Conservation (phyloP, 1,140 invertebrate species). For the Bombus confusus region DNA sequence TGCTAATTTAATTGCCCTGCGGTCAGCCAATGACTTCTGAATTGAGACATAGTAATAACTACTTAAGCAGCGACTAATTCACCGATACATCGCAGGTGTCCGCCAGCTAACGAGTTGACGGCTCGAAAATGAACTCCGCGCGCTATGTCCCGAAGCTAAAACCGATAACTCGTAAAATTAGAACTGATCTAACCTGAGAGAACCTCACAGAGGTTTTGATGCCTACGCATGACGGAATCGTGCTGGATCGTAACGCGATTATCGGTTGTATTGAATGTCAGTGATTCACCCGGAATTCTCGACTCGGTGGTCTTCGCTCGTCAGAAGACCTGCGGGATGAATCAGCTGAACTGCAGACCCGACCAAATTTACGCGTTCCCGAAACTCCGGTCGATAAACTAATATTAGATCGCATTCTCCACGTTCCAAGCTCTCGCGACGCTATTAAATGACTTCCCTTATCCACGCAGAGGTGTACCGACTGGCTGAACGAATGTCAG, state of each 20-base stretch:
- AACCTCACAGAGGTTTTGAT: constrained; percentile 36
- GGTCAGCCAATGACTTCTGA: constrained; percentile 31
- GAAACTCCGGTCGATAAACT: constrained; percentile 49
- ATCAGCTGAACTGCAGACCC: constrained; percentile 43
- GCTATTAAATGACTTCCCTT: not conserved
- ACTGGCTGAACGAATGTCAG: too few relatives aligned
- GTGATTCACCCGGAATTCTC: constrained; percentile 65
- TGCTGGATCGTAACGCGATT: constrained; percentile 52
- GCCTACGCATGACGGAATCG: constrained; percentile 50
- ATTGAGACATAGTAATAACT: constrained; percentile 63
- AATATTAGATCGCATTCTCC: constrained; percentile 52
- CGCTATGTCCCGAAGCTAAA: constrained; percentile 11
- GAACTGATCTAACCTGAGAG: constrained; percentile 71
- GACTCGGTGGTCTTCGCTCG: constrained; percentile 52
- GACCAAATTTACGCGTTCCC: constrained; percentile 48
- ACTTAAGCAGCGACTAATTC: constrained; percentile 47
- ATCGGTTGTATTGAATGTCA: constrained; percentile 60
- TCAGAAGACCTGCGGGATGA: constrained; percentile 47
- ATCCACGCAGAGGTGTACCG: not conserved
- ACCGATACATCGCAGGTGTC: constrained; percentile 27
- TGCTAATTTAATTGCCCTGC: constrained; percentile 58
- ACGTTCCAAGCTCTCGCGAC: not conserved
- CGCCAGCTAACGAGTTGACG: constrained; percentile 45
- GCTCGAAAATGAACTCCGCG: constrained; percentile 33
- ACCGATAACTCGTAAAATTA: constrained; percentile 73